Conservation (phyloP, 2,113 vertebrate genomes). For the Urocynchramus pylzowi region DNA sequence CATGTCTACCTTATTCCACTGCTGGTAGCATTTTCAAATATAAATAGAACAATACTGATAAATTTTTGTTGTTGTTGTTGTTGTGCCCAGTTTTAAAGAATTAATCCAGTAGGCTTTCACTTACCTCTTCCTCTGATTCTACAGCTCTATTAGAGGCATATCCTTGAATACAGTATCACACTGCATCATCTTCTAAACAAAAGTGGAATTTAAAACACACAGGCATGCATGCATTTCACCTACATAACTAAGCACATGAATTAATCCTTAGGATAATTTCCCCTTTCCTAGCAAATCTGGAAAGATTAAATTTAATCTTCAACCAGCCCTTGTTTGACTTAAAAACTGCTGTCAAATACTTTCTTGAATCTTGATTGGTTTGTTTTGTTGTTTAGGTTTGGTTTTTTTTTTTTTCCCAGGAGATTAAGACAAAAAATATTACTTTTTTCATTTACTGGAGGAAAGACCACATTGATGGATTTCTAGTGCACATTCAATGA, state of each 20-base stretch:
- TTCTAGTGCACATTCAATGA: not conserved
- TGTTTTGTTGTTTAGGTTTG: fast-evolving
- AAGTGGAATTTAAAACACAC: not conserved
- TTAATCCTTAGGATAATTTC: not conserved
- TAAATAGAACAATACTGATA: not conserved
- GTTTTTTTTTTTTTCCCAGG: fast-evolving
- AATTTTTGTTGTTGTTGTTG: no score
- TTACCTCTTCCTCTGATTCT: not conserved
- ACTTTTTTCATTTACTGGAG: not conserved
- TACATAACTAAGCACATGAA: not conserved
- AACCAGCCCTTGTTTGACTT: not conserved
- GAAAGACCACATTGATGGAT: not conserved
- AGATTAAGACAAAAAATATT: not conserved
- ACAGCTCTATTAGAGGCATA: not conserved
- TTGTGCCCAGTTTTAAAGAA: not conserved
- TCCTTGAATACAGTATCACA: not conserved
- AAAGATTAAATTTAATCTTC: not conserved
- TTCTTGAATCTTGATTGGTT: not conserved
- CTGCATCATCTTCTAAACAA: not conserved
- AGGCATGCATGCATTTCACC: not conserved
- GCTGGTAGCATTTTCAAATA: not conserved
- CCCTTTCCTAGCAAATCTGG: not conserved
- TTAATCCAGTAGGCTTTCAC: not conserved
- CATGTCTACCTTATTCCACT: not conserved
- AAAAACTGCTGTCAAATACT: not conserved